phyloP scores from a whole-genome alignment of 2,888 invertebrate genomes.

The Hypsopygia costalis region DNA sequence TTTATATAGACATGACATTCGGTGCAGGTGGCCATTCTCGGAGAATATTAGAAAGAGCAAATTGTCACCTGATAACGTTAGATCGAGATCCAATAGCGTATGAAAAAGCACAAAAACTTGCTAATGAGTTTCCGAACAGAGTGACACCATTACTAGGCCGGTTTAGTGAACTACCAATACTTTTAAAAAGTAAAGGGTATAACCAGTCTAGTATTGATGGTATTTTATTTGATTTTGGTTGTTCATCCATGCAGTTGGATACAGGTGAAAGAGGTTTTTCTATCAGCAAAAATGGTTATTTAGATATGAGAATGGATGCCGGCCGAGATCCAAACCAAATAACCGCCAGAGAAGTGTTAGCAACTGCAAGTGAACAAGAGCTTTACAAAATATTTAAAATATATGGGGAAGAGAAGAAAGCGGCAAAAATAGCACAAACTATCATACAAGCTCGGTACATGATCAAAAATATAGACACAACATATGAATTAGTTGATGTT shows the following conservation, averaged over 20 bases:
- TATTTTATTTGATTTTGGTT: constrained; percentile 95
- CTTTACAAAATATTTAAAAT: constrained; percentile 91
- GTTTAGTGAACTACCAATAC: constrained; percentile 91
- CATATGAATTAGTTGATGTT: constrained; percentile 89
- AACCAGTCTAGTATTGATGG: constrained; percentile 88
- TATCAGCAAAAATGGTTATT: constrained; percentile 89
- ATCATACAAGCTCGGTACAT: constrained; percentile 91
- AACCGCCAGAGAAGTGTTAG: constrained; percentile 93
- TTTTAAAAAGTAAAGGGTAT: constrained; percentile 82
- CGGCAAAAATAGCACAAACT: constrained; percentile 92
- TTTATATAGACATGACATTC: constrained; percentile 96
- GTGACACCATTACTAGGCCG: constrained; percentile 90
- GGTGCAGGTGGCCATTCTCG: constrained; percentile 95
- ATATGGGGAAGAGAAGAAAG: constrained; percentile 95
- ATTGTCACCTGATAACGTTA: constrained; percentile 87
- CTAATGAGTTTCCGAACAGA: constrained; percentile 84
- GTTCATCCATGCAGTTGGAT: constrained; percentile 97
- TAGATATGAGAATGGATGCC: constrained; percentile 98
- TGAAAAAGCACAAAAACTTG: constrained; percentile 83
- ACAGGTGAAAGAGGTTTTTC: constrained; percentile 91
- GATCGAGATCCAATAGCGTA: constrained; percentile 94
- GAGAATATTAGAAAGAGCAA: constrained; percentile 84
- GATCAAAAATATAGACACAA: constrained; percentile 88
- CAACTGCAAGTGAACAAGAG: constrained; percentile 88
- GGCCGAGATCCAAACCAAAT: constrained; percentile 84